Evolutionary conservation across 2,797 vertebrate species (phyloP), one percentile per base, ranked within the genome.

Genomic region (Tokudaia muenninki): DNA sequence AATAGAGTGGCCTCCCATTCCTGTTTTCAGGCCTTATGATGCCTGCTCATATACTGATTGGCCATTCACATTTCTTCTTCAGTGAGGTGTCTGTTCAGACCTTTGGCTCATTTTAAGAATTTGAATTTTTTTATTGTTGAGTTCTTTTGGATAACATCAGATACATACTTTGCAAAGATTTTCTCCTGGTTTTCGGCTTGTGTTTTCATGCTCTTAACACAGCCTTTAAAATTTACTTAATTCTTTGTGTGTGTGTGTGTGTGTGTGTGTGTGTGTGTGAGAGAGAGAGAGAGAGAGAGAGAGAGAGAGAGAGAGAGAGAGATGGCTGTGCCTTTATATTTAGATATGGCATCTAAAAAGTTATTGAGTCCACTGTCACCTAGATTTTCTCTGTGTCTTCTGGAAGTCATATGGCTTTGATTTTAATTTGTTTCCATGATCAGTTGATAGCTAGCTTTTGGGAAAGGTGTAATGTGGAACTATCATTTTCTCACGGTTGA

Each of bases 371-470:
- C n/a, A 19, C 26, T 24, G 50, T 24, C 14, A 37, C 24, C 65
- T 19, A 55, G 47, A 87, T 37, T 55, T 63, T 88, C 22, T 81
- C 31, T 44, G 44, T 65, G 77, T 86, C 47, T 83, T 82, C 70
- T 13, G 26, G 34, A 84, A 59, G 26, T 87, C 59, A 37, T 57
- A 22, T n/a, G 21, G 47, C 50, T 96, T 84, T 77, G 34, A 70
- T 91, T 88, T 87, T 81, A 87, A 70, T 16, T 55, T 87, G n/a
- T 29, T 55, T 74, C 16, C 55, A 7, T 81, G 41, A 72, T 81
- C 14, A 31, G 10, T 75, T 91, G 84, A 67, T 37, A 88, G 34
- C 82, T 87, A 37, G 52, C 75, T 95, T 92, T 90, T 77, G 41
- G 77, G 75, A 67, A 52, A 79, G 17, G 26, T 61, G 6, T 79